Evolutionary conservation across 2,113 vertebrate genomes (phyloP), one percentile per base, ranked within the genome.

Genomic region (Penelope pileata): DNA sequence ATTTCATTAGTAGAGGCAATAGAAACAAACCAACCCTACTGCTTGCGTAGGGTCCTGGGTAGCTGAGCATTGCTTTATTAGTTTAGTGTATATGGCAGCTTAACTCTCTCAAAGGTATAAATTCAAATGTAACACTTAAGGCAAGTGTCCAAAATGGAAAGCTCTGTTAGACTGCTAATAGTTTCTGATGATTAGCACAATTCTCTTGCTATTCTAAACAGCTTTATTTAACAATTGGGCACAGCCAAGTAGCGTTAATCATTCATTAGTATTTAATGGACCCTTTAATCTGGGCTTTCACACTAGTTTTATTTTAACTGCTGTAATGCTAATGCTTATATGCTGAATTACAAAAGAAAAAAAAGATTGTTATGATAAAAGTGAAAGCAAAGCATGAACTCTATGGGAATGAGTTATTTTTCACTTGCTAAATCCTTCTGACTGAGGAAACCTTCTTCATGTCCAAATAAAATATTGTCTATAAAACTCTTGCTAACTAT

Each of bases 211-310:
- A 16, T 82, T 86, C 54, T 38, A 88, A 92, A 45, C 58, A 74
- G 34, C 32, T 86, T 79, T 62, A 58, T 76, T 73, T 94, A 81
- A 64, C 56, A 81, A 29, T 14, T 54, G 16, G 64, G 21, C 32
- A 60, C 38, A 83, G 36, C 32, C 40, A 72, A 67, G 36, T 74
- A 43, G 43, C 1, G 1, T 81, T 93, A 91, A 85, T 76, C 48
- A 68, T 84, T 95, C 29, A 40, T 91, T 93, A 43, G 34, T 87
- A 50, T 83, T 92, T 94, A 94, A 91, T 76, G 70, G n/a, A 64
- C 82, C 81, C 43, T 92, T 89, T 85, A 87, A 89, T 90, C 51
- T 0, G 0, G 43, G 47, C 51, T 62, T 92, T 89, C 81, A 87
- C 34, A 29, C 32, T 63, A 26, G 77, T 78, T 94, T 96, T 50